Percentiles rank a stretch among this genome's conserved stretches.
Conservation (phyloP, 2,888 invertebrate genomes). For the Pseudanteris insignis region DNA sequence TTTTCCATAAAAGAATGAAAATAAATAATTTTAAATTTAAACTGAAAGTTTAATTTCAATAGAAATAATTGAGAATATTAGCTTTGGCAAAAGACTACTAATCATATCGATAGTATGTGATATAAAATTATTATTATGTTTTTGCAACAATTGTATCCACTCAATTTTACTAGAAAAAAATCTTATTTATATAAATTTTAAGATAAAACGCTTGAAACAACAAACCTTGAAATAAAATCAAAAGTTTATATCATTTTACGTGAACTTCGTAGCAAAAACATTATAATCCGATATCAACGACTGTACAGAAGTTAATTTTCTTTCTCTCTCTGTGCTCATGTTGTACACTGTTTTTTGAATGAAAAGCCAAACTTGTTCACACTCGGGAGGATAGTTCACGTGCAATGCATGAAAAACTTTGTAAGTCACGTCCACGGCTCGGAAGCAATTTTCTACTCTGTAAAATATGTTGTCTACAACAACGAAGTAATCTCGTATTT, state of each 20-base stretch:
- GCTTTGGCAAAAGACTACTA: too few species aligned
- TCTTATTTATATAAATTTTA: too few species aligned
- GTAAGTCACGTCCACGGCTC: conserved; percentile 35
- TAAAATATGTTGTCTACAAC: conserved; percentile 29
- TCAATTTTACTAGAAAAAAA: too few species aligned
- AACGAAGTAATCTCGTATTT: conserved; percentile 19
- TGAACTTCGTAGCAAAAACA: conserved; percentile 5
- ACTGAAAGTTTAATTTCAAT: too few species aligned
- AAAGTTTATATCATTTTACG: not conserved
- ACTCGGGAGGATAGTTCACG: conserved; percentile 35
- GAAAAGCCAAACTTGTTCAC: conserved; percentile 41
- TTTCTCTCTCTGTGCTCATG: conserved; percentile 28
- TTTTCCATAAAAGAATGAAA: too few species aligned
- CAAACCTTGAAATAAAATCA: not conserved
- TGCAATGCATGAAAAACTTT: conserved; percentile 41
- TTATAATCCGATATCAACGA: conserved; percentile 31
- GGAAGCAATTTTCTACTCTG: conserved; percentile 24
- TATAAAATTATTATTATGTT: too few species aligned
- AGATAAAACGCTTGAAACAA: too few species aligned
- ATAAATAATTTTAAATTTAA: too few species aligned
- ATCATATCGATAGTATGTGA: too few species aligned
- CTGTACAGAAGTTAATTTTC: conserved; percentile 28
- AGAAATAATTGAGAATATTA: too few species aligned
- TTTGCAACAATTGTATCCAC: too few species aligned
- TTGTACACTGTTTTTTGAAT: conserved; percentile 38